Base-by-base conservation (phyloP, 2,797 vertebrate genomes). In the Chlorospingus flavigularis region DNA sequence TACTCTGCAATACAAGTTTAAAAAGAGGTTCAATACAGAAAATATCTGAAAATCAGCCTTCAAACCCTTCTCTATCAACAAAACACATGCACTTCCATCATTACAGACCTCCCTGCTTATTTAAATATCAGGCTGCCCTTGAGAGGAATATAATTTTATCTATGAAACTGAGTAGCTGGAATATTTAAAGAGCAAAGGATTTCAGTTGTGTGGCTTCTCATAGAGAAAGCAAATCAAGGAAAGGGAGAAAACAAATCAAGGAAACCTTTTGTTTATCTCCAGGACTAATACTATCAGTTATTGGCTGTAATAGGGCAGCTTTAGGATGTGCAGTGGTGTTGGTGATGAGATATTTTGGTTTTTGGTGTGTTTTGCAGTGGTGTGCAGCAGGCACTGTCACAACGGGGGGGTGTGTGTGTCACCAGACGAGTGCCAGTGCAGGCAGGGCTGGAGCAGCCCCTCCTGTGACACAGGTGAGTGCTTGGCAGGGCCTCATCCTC, bases 331-430 rank as follows among this genome's bases (percentile, higher is more conserved):
- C 18, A 17, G 3, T 2, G 4, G 30, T 66, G 50, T 8, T 10
- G 7, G 8, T 6, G 40, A 18, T 42, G 40, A 42, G 58, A 35
- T 28, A 71, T 72, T 39, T 48, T 28, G 6, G 61, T n/a, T 13
- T 55, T 74, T 53, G 58, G 19, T 2, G 7, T 94, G 8, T 95
- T 96, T 96, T 94, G 9, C 94, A 98, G 98, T 98, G 98, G 98
- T 98, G 68, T 99, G 98, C 71, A 98, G 87, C 81, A 98, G 91
- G 37, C 98, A 98, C 95, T 98, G 98, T 95, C 98, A 98, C 91
- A 98, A 98, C 0, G 97, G 98, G 11, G 98, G 98, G 19, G 95
- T 95, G 76, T 99, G 98, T 62, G 94, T 96, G 57, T 98, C 98
- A 11, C 98, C 98, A 0, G 98, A 98, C 9, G 93, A 98, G 95